Evolutionary conservation across 2,888 invertebrate genomes (phyloP), one percentile per base, ranked within the genome.

Genomic region (Thecophora atra): DNA sequence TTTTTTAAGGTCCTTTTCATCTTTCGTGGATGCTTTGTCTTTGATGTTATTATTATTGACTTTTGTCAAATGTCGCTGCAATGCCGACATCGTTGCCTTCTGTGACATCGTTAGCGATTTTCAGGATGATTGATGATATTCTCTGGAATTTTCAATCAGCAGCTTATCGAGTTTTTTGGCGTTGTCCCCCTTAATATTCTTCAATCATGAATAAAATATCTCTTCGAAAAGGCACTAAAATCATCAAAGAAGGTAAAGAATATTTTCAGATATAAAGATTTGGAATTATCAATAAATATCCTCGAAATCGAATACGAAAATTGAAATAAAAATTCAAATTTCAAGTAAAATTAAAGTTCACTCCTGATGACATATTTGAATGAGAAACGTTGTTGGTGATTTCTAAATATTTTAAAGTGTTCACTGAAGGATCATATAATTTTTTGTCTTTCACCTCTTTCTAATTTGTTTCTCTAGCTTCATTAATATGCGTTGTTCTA

Each of bases 1-100:
- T n/a, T n/a, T n/a, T 51, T 17, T 51, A 19, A n/a, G 5, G 5
- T 51, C 51, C 3, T 54, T 54, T 54, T 65, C n/a, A 4, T 17
- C 44, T 19, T 52, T 65, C n/a, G 24, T 24, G 21, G 15, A 47
- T n/a, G 28, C 28, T 51, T 65, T 65, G 15, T 28, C 28, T 30
- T 24, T 6, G 13, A n/a, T 54, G n/a, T 54, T 54, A 37, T 67
- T 67, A 56, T 67, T 67, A 68, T 68, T 68, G 68, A 68, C 68
- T 68, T 42, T 44, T 68, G 56, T 58, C 68, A 58, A 68, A 58
- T 42, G 58, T 58, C 21, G 68, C 42, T 68, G 68, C 28, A 26
- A 26, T n/a, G 24, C 28, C 26, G 28, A 5, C 19, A 17, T 51
- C 7, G 11, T 51, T 11, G n/a, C 19, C 51, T 11, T 51, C 54